Conservation (phyloP, 2,113 vertebrate species). For the Esox niger region DNA sequence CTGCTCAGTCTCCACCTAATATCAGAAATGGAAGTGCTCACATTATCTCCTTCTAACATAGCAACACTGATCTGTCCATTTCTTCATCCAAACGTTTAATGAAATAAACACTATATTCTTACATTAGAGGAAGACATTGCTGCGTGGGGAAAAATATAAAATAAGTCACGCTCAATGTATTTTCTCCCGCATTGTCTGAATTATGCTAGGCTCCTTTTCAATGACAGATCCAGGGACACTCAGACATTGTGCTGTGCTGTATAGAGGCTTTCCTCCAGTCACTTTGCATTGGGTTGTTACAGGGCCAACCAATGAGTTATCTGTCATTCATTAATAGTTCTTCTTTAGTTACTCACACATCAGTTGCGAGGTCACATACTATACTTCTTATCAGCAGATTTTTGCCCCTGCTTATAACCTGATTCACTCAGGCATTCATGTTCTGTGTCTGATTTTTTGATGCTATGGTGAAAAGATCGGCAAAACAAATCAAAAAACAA, state of each 20-base stretch:
- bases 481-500: too few relatives aligned
- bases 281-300: neutral
- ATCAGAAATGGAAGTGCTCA: slow-evolving; percentile 41
- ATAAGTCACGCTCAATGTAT: slow-evolving; percentile 1
- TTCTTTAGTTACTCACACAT: slow-evolving; percentile 27
- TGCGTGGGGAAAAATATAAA: slow-evolving; percentile 23
- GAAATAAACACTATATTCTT: slow-evolving; percentile 36
- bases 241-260: neutral
- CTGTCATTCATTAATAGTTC: slow-evolving; percentile 21
- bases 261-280: neutral
- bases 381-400: slow-evolving; percentile 20
- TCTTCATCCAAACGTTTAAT: slow-evolving; percentile 13
- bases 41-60: slow-evolving; percentile 11
- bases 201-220: slow-evolving; percentile 17
- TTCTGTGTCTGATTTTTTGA: too few relatives aligned
- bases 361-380: slow-evolving; percentile 25
- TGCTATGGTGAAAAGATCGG: too few relatives aligned
- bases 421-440: slow-evolving; percentile 29
- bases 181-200: slow-evolving; percentile 19
- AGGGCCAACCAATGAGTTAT: neutral
- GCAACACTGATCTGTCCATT: slow-evolving; percentile 22
- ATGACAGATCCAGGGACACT: neutral
- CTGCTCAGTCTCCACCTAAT: slow-evolving; percentile 41
- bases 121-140: slow-evolving; percentile 20
- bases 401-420: slow-evolving; percentile 47